Base-by-base conservation (phyloP, 2,888 invertebrate species). In the Macrophya annulata region DNA sequence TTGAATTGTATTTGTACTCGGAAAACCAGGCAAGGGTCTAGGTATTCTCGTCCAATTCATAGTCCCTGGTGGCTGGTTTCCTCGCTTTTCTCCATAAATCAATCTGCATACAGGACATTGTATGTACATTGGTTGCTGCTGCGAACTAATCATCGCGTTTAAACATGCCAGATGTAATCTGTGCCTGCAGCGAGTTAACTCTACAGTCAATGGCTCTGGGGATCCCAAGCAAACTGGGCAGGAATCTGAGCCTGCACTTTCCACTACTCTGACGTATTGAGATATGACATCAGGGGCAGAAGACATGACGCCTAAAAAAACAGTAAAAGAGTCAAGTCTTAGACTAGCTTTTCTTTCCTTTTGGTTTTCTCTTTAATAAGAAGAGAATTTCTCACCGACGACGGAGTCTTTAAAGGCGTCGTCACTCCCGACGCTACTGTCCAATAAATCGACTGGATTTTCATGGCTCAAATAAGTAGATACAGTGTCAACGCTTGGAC, bases 391-490 rank as follows among this genome's bases (percentile, higher is more conserved):
- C 91, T 88, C 86, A 94, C 95, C 95, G 87, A 95, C 94, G 90
- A 95, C 94, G 76, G 94, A 94, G 86, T 95, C 93, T 87, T 93
- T 92, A 87, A 96, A 96, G 87, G 95, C 96, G 91, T 97, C 97
- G 92, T 97, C 97, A 90, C 96, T 96, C 87, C 96, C 96, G 74
- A 95, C 95, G 90, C 96, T 96, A 92, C 96, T 96, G 93, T 97
- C 96, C 81, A 97, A 93, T 87, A 97, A 94, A 94, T 96, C 96
- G 88, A 96, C 95, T 0, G 96, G 95, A 94, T 97, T 97, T 93
- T 97, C 97, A 88, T 97, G 97, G 92, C 98, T 98, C 89, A 98
- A 95, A 94, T 98, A 98, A 0, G 98, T 98, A 86, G 98, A 98
- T 48, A 98, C 97, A 15, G 98, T 98, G 93, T 98, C 98, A 68